A percentile compares a stretch with the other conserved stretches of the same genome.
Evolutionary conservation across 1,140 invertebrate genomes (phyloP).

Genomic region (Cherax destructor): DNA sequence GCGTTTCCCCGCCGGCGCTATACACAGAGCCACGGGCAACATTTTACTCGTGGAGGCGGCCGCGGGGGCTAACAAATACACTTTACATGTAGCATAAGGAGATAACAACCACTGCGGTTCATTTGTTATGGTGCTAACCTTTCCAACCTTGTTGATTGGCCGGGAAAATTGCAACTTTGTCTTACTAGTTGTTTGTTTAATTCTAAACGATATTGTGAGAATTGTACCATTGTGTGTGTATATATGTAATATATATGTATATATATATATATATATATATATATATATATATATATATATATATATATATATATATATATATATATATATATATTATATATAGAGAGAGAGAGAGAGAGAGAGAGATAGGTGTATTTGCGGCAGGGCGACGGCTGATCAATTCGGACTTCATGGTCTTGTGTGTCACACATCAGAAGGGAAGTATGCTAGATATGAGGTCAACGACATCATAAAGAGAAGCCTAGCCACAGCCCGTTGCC

Average conservation of each 20-base stretch:
- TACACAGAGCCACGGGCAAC: neutral
- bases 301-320: slow-evolving; percentile 3
- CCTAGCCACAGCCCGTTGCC: too few species aligned
- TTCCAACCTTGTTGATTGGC: neutral
- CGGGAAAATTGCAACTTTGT: neutral
- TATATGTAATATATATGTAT: neutral
- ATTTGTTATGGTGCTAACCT: neutral
- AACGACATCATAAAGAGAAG: too few species aligned
- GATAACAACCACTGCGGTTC: neutral
- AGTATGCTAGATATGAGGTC: too few species aligned
- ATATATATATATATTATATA: slow-evolving; percentile 8
- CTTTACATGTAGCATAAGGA: slow-evolving; percentile 13
- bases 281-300: slow-evolving; percentile 39
- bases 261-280: slow-evolving; percentile 33
- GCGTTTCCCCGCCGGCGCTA: slow-evolving; percentile 30
- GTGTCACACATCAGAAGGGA: too few species aligned
- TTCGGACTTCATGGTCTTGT: too few species aligned
- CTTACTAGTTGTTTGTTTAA: too few species aligned
- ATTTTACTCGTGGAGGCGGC: neutral
- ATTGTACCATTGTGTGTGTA: too few species aligned
- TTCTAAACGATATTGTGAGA: too few species aligned
- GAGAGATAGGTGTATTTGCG: too few species aligned
- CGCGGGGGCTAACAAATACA: slow-evolving; percentile 37
- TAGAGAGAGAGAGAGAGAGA: too few species aligned
- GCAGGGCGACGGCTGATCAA: too few species aligned